Evolutionary conservation across 2,888 invertebrate genomes (phyloP).

Genomic region (Malacosoma neustria): DNA sequence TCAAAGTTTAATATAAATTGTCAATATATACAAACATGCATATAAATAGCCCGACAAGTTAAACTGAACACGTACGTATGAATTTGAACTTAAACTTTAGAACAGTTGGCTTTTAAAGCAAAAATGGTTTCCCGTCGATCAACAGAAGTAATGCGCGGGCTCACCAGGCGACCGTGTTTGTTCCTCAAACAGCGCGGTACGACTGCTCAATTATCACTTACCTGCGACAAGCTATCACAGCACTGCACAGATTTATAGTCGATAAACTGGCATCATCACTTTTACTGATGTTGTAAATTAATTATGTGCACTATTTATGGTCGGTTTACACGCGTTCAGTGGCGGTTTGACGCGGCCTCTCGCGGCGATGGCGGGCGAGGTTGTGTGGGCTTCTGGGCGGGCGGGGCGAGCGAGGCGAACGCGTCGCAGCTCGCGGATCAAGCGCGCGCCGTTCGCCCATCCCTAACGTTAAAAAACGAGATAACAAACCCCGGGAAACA

Average conservation of each 20-base stretch:
- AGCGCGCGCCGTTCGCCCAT: constrained; percentile 46
- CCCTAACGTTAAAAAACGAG: constrained; percentile 21
- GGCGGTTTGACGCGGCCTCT: constrained; percentile 43
- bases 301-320: constrained; percentile 58
- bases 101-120: neutral
- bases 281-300: constrained; percentile 68
- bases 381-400: constrained; percentile 48
- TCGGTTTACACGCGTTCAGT: constrained; percentile 20
- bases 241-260: constrained; percentile 70
- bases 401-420: constrained; percentile 38
- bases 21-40: too few species aligned
- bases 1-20: too few species aligned
- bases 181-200: constrained; percentile 53
- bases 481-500: constrained; percentile 21
- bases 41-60: too few species aligned
- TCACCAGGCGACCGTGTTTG: constrained; percentile 45
- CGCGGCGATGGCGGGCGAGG: constrained; percentile 49
- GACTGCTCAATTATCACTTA: constrained; percentile 70
- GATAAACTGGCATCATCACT: constrained; percentile 72
- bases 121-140: constrained; percentile 4
- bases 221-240: constrained; percentile 69
- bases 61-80: too few species aligned
- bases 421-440: constrained; percentile 20
- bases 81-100: too few species aligned
- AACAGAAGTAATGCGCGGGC: constrained; percentile 5